Conservation (phyloP, 2,888 invertebrate genomes). For the Pomacea canaliculata region DNA sequence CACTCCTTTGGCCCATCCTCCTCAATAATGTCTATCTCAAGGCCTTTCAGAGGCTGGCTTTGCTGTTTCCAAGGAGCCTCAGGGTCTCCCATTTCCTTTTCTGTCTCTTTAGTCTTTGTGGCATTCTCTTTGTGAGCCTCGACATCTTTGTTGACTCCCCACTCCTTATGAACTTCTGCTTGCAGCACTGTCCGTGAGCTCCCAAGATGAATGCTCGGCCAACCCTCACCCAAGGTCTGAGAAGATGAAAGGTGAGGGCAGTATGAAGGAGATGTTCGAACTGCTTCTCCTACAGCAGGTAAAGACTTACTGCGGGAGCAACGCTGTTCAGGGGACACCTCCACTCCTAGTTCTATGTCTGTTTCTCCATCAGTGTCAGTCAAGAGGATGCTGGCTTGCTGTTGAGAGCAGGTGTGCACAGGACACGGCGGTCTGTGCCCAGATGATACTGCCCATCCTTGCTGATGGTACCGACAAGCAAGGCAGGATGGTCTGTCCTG, state of each 20-base stretch:
- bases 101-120: constrained; percentile 9
- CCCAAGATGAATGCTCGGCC: constrained; percentile 34
- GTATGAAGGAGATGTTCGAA: constrained; percentile 9
- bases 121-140: constrained; percentile 6
- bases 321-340: constrained; percentile 20
- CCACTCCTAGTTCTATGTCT: constrained; percentile 23
- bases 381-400: constrained; percentile 2
- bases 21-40: background rate
- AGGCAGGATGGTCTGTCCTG: constrained; percentile 19
- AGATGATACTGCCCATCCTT: constrained; percentile 17
- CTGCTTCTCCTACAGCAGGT: constrained; percentile 41
- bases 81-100: background rate
- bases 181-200: constrained; percentile 58
- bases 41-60: background rate
- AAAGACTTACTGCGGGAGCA: constrained; percentile 49
- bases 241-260: constrained; percentile 11
- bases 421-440: constrained; percentile 4
- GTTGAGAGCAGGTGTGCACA: constrained; percentile 16
- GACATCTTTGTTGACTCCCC: constrained; percentile 38
- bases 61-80: background rate
- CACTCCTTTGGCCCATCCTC: constrained; percentile 3
- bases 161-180: constrained; percentile 61
- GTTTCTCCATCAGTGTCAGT: constrained; percentile 20
- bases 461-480: constrained; percentile 28
- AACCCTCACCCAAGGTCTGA: constrained; percentile 17